phyloP scores from a whole-genome alignment of 2,113 vertebrate genomes.

The Oncorhynchus nerka region DNA sequence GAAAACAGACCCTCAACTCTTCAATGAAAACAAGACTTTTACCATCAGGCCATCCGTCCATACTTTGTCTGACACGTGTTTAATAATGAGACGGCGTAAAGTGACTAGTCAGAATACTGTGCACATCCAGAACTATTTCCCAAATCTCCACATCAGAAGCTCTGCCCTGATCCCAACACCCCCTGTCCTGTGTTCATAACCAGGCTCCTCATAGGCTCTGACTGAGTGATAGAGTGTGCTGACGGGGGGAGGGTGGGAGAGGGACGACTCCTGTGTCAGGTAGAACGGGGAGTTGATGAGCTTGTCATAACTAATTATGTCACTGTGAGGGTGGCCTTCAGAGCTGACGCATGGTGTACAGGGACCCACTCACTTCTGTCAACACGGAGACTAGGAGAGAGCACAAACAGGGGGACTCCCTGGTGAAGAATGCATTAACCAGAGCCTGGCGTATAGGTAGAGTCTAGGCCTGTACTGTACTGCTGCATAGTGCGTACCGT shows the following conservation, averaged over 20 bases:
- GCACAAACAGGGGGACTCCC: background rate
- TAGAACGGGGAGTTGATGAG: constrained; percentile 47
- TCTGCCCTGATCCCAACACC: no score
- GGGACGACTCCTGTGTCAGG: constrained; percentile 21
- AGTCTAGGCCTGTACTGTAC: background rate
- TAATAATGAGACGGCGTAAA: no score
- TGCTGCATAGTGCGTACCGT: background rate
- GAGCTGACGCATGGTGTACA: constrained; percentile 14
- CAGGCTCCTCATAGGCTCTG: no score
- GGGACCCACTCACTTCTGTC: background rate
- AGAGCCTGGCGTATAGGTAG: background rate
- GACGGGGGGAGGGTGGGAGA: no score
- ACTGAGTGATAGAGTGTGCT: no score
- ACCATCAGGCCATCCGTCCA: no score
- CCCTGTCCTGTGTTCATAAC: background rate
- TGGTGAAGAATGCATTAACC: background rate
- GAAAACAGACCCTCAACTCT: no score
- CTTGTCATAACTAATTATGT: constrained; percentile 58
- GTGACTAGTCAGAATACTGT: no score
- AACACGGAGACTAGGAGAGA: background rate
- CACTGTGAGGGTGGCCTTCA: constrained; percentile 35
- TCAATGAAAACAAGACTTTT: no score
- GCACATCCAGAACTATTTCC: no score
- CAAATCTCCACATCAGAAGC: no score
- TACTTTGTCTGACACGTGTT: no score